Conservation (phyloP, 2,797 vertebrate species). For the Enteromius paludinosus region DNA sequence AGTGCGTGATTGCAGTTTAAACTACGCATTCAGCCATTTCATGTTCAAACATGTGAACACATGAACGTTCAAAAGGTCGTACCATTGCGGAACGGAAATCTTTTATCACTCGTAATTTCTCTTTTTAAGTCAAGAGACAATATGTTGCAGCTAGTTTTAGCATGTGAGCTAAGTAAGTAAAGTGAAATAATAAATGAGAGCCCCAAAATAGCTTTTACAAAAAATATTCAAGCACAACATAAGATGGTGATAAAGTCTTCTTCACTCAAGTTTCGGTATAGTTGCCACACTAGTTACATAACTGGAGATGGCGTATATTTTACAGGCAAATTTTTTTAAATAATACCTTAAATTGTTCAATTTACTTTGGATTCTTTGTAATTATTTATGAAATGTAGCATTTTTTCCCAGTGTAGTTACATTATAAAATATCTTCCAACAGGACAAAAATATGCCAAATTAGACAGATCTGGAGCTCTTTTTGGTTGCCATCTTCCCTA, state of each 20-base stretch:
- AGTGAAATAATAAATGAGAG: neutral
- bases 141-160: neutral
- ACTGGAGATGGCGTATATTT: neutral
- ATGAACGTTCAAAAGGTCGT: neutral
- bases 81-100: neutral
- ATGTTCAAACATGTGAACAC: neutral
- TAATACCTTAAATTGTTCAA: neutral
- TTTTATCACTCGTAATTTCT: neutral
- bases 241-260: neutral
- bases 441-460: neutral
- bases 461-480: slow-evolving; percentile 23
- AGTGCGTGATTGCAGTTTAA: neutral
- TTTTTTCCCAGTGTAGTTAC: neutral
- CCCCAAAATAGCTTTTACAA: neutral
- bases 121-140: neutral
- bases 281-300: no score
- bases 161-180: no score
- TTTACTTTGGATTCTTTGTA: neutral
- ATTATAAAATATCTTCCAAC: neutral
- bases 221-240: neutral
- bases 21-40: neutral
- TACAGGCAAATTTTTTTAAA: neutral
- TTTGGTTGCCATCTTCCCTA: slow-evolving; percentile 66
- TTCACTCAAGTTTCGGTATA: neutral
- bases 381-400: neutral